Evolutionary conservation across 2,888 invertebrate species (phyloP).

Genomic region (Plutella xylostella): DNA sequence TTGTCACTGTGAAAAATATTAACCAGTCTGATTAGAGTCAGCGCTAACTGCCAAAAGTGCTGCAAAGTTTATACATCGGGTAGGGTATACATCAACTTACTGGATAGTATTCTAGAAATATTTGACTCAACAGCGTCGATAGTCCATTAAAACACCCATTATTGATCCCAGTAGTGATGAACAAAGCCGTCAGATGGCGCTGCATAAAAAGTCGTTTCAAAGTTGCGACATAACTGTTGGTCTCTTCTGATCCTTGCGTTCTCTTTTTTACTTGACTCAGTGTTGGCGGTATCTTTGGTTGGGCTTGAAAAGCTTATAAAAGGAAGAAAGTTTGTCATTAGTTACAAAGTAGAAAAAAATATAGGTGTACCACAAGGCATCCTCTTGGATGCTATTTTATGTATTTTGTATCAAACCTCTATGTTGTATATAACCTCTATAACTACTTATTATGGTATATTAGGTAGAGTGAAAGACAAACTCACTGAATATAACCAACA

Average conservation of each 20-base stretch:
- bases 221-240: slow-evolving; percentile 25
- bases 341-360: too few species aligned
- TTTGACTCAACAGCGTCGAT: slow-evolving; percentile 71
- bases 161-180: slow-evolving; percentile 75
- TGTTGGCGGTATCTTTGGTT: slow-evolving; percentile 66
- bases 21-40: too few species aligned
- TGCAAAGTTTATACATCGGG: too few species aligned
- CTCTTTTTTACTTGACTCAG: slow-evolving; percentile 54
- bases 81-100: slow-evolving; percentile 27
- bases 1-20: too few species aligned
- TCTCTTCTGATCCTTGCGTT: slow-evolving; percentile 8
- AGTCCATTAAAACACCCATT: slow-evolving; percentile 80
- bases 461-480: slow-evolving; percentile 4
- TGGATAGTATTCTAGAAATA: slow-evolving; percentile 44
- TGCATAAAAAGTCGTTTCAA: slow-evolving; percentile 64
- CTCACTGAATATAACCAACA: slow-evolving; percentile 62
- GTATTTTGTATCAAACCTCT: too few species aligned
- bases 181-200: slow-evolving; percentile 65
- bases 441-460: too few species aligned
- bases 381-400: too few species aligned
- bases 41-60: too few species aligned
- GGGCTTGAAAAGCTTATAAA: slow-evolving; percentile 55
- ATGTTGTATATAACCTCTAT: too few species aligned
- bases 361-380: too few species aligned
- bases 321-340: too few species aligned